Evolutionary conservation across 2,888 invertebrate species (phyloP), one percentile per base, ranked within the genome.

Genomic region (Drosophila flavopinicola): DNA sequence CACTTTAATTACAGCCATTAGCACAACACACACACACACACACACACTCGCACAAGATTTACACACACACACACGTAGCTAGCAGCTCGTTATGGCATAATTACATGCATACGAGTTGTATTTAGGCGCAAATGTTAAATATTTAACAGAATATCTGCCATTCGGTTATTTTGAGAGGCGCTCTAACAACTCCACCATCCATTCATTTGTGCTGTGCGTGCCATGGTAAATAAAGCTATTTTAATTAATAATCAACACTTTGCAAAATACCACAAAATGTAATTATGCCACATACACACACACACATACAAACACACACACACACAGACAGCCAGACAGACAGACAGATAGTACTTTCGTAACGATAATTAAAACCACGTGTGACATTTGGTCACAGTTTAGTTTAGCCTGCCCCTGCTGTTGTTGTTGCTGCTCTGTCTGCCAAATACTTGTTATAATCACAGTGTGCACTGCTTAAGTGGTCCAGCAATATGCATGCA

Each of bases 191-290:
- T 74, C 48, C 2, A 23, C 20, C 2, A 23, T 4, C 2, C 52
- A 30, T 44, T 27, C 33, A 38, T 38, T 42, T 63, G 30, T 64
- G 45, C 33, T 42, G 15, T 53, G 39, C 57, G 54, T 61, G 66
- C 37, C 37, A 35, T 51, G 73, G 38, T 39, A 58, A 73, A 82
- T 83, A 85, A 85, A 85, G 79, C 83, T 66, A 87, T 83, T 83
- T 87, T 87, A 83, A 83, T 83, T 85, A 85, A 83, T 83, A 85
- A 83, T 82, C 82, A 87, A 87, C 83, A 87, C 79, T 78, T 85
- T 82, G 79, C 74, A 53, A 66, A 78, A 78, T 79, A 54, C 83
- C 83, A 66, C 85, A 83, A 83, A 83, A 79, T 83, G 75, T 83
- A 83, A 83, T 83, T 85, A 79, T 65, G 65, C 52, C 67, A 23